Percentiles rank a stretch among this genome's conserved stretches.
Conservation (phyloP, 2,113 vertebrate species). For the Brachionichthys hirsutus region DNA sequence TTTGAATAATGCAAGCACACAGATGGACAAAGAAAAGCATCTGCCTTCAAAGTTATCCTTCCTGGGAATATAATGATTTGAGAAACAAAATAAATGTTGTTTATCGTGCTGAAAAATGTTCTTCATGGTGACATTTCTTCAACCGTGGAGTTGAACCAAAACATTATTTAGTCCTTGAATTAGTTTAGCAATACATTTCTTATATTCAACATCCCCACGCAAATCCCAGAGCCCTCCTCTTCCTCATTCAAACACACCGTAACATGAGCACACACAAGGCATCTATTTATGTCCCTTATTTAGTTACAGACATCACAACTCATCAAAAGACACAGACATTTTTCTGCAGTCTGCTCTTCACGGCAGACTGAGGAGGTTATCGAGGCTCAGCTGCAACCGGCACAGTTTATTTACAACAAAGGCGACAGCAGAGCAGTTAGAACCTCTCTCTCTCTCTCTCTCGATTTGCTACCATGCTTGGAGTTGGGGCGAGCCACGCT, state of each 20-base stretch:
- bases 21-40: background rate
- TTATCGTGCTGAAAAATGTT: background rate
- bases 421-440: background rate
- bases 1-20: fast-evolving
- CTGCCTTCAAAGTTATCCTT: background rate
- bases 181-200: background rate
- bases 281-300: background rate
- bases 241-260: background rate
- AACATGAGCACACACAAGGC: background rate
- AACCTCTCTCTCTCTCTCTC: too few species aligned
- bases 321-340: slow-evolving; percentile 3
- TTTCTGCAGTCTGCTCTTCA: background rate
- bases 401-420: background rate
- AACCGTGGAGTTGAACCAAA: background rate
- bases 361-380: slow-evolving; percentile 17
- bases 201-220: background rate
- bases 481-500: background rate
- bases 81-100: too few species aligned
- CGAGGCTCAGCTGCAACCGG: background rate
- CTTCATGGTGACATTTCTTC: background rate
- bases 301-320: background rate
- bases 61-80: background rate
- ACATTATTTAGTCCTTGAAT: background rate
- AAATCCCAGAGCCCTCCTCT: background rate
- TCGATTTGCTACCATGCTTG: background rate